Evolutionary conservation across 2,113 vertebrate species (phyloP), one percentile per base, ranked within the genome.

Genomic region (Nannobrachium achirus): DNA sequence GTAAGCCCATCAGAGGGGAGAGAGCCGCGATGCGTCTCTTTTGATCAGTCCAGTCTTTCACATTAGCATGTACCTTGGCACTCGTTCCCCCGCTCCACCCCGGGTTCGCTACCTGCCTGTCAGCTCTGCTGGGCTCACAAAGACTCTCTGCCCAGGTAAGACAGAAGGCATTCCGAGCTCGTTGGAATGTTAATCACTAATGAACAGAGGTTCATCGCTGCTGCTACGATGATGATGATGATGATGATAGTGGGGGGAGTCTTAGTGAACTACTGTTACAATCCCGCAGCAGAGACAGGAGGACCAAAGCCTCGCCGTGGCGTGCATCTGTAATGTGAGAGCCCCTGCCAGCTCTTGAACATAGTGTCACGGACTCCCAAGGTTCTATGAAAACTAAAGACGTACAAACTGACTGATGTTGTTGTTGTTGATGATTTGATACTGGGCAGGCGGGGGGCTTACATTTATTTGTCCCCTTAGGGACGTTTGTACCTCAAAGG

Each of bases 41-140:
- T 91, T 88, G 85, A 89, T 89, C 85, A 84, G 72, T 0, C 61
- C 33, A 48, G 49, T 8, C 14, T 13, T 25, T 65, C 58, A 16
- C 76, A 84, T 91, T 86, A 86, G 70, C 85, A 88, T 86, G 76
- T 76, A 79, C 56, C 75, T 48, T 62, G 49, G 33, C 81, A 58
- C 78, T 8, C 7, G 64, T 15, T 38, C 48, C 19, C 45, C 40
- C 59, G 19, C 20, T 51, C 42, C 33, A 5, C 63, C 68, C 57
- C 16, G 40, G 19, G 49, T 33, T 8, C 64, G 58, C 78, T 74
- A 75, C 75, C 76, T 81, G 83, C 73, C 77, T 66, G 74, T 86
- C 85, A 84, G 75, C 5, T 3, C 45, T 2, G 6, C 41, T 10
- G n/a, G 33, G 57, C 63, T 73, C 67, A 16, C n/a, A 3, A 72